Conservation (phyloP, 2,888 invertebrate species). For the Leptopilina drosophilae region DNA sequence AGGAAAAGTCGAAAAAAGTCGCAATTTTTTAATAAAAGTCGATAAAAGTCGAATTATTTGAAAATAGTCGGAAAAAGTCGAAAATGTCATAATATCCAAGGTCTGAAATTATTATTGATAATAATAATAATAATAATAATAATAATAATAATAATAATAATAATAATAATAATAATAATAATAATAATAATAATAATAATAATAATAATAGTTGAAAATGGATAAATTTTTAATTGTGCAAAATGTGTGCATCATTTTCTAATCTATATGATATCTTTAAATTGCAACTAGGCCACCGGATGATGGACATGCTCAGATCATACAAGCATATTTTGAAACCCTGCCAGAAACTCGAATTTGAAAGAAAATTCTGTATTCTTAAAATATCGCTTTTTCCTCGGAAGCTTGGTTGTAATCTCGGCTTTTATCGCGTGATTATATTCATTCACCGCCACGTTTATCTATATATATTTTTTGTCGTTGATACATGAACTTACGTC, state of each 20-base stretch:
- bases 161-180: too few relatives aligned
- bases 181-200: too few relatives aligned
- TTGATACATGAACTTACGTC: neutral
- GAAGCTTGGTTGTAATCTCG: constrained; percentile 14
- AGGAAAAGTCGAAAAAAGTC: too few relatives aligned
- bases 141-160: too few relatives aligned
- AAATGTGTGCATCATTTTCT: neutral
- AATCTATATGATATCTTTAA: neutral
- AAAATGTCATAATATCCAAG: too few relatives aligned
- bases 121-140: too few relatives aligned
- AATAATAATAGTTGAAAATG: neutral
- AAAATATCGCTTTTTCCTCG: constrained; percentile 12
- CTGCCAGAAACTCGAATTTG: constrained; percentile 25
- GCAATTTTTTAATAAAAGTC: too few relatives aligned
- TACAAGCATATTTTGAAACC: constrained; percentile 24
- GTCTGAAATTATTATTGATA: too few relatives aligned
- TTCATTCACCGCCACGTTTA: neutral
- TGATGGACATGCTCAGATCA: constrained; percentile 30
- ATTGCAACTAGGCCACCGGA: constrained; percentile 16
- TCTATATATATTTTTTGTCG: neutral
- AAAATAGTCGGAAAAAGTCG: too few relatives aligned
- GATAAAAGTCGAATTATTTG: too few relatives aligned
- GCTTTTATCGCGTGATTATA: constrained; percentile 2
- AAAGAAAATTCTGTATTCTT: constrained; percentile 12
- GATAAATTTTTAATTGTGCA: neutral